Evolutionary conservation across 2,888 invertebrate genomes (phyloP).

Genomic region (Galeopsomyia nigrocyanea): DNA sequence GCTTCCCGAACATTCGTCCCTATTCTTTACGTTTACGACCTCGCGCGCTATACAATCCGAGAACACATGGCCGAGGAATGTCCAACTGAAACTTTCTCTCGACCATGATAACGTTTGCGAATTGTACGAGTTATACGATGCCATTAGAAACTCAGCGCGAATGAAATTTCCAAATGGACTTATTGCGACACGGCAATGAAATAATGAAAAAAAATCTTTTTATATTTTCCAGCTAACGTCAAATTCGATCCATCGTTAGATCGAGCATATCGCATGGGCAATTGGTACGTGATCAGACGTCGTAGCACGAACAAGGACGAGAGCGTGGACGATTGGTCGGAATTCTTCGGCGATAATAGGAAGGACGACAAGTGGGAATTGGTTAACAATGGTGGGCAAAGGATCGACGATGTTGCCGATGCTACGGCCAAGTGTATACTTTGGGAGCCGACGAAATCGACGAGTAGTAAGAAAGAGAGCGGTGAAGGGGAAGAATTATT

Average conservation of each 20-base stretch:
- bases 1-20: too few relatives aligned
- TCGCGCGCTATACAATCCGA: too few relatives aligned
- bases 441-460: neutral
- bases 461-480: neutral
- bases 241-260: conserved; percentile 55
- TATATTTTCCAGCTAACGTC: conserved; percentile 51
- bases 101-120: too few relatives aligned
- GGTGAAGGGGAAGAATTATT: neutral
- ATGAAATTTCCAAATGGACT: too few relatives aligned
- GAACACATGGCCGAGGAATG: too few relatives aligned
- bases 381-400: neutral
- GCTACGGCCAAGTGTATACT: neutral
- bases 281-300: conserved; percentile 57
- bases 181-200: too few relatives aligned
- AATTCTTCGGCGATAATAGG: neutral
- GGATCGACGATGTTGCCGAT: neutral
- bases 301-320: neutral
- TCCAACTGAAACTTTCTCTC: too few relatives aligned
- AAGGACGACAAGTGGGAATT: conserved; percentile 1
- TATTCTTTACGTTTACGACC: too few relatives aligned
- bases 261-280: conserved; percentile 58
- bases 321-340: conserved; percentile 7
- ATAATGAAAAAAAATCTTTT: neutral
- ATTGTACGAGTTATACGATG: too few relatives aligned
- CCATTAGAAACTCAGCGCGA: too few relatives aligned